Base-by-base conservation (phyloP, 2,888 invertebrate genomes). In the Pterostichus madidus region DNA sequence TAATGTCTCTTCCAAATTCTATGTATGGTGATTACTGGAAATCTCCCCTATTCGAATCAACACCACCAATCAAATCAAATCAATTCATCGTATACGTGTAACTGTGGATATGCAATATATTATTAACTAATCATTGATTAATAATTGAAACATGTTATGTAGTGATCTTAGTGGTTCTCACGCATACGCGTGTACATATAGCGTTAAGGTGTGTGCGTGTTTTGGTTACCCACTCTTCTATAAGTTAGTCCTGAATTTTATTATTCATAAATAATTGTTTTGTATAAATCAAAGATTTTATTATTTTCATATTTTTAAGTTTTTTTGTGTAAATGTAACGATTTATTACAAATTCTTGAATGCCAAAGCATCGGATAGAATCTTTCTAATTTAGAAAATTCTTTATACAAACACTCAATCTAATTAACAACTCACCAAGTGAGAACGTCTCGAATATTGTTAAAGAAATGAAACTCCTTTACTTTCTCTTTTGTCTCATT, bases 231-330 rank as follows among this genome's bases (percentile, higher is more conserved):
- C 75, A 53, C 71, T 81, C 61, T 79, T 79, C 46, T 49, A 46
- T 56, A 77, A 56, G 77, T 77, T 77, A 53, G 77, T 77, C 56
- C 39, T 77, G 77, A 77, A 53, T 77, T 77, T 59, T 77, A 77
- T 77, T 79, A 77, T 75, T 78, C 46, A 78, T 78, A 61, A 73
- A 56, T 75, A 81, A 81, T 88, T 88, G 88, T 88, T 88, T 88
- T 88, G 88, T 88, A 88, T 87, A 88, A 87, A 87, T 86, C 86
- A 86, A 86, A 88, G 87, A 86, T 87, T 87, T 88, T 75, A 80
- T 80, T 80, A 80, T 73, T 87, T 87, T 85, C 84, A 86, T 86
- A 87, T 86, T 87, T 87, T 86, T 86, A 84, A 85, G 84, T 85
- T 84, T 84, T 86, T 85, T 86, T 85, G 85, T 86, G 80, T 80